Evolutionary conservation across 1,140 invertebrate species (phyloP), one percentile per base, ranked within the genome.

Genomic region (Heliconius hewitsoni): DNA sequence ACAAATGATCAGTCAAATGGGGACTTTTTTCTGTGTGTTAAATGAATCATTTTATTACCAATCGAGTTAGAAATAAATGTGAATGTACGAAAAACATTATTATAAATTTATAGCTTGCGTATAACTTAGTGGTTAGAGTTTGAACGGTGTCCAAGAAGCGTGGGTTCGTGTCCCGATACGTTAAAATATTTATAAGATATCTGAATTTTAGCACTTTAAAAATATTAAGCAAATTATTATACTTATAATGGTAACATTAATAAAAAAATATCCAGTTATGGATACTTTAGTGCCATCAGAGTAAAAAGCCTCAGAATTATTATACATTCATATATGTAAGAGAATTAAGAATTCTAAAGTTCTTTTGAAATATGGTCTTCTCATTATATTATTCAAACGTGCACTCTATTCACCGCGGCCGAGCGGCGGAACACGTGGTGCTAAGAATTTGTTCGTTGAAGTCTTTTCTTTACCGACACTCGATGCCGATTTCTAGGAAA

Each of bases 381-480:
- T 3, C 60, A 66, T 66, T 66, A 30, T 66, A 66, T 66, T 57
- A 57, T 57, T 66, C 11, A 60, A 60, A n/a, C 57, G n/a, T 60
- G 57, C n/a, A 23, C n/a, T 23, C 60, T 27, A 30, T 66, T 66
- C 23, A 66, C 4, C 5, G 27, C 0, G 27, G n/a, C 57, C 30
- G 57, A 27, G 8, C 57, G 8, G 8, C 2, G 19, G 11, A 11
- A 30, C 60, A 16, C n/a, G 27, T 27, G 23, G 23, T 39, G 60
- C 66, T 75, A 39, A 57, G 73, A 74, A n/a, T 80, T 75, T 66
- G 55, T 82, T 86, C 83, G 84, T 86, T 86, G 83, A 86, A 82
- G 83, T 86, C 84, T 86, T 86, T 86, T 84, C 83, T 86, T 82
- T 79, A 81, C 72, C 23, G 13, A 74, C 60, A 74, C 50, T 34